Base-by-base conservation (phyloP, 2,888 invertebrate genomes). In the Eupithecia inturbata region DNA sequence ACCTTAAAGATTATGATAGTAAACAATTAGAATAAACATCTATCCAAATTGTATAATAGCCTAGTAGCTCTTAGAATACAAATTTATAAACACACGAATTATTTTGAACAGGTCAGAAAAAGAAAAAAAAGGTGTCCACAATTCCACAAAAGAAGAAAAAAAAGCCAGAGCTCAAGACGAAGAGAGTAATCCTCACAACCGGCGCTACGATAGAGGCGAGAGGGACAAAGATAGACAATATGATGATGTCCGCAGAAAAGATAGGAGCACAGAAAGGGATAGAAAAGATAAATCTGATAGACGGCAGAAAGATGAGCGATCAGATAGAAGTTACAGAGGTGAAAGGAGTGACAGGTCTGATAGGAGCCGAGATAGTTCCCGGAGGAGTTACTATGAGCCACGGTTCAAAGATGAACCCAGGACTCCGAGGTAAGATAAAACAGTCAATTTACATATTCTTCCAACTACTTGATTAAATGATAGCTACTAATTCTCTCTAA, bases 321-420 rank as follows among this genome's bases (percentile, higher is more conserved):
- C 81, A n/a, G 71, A 89, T 82, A 62, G 88, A 68, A 88, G 78
- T 83, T 83, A 57, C 79, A 72, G 68, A 39, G 66, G 83, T 80
- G 93, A 89, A 33, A 81, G 88, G 76, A 71, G 82, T 60, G 84
- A 87, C 31, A 83, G 88, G 77, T 91, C 83, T 80, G 91, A 91
- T 5, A 91, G 88, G 39, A 82, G 84, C 70, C 81, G 87, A 87
- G 94, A 90, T 73, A 95, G 87, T 85, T 95, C 89, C 78, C 85
- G 95, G 85, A 87, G 94, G 69, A 95, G 95, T 81, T 91, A 93
- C 77, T 95, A 95, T 85, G 95, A 96, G 33, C 95, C 96, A 0
- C 95, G 96, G 67, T 97, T 97, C 85, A 96, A 95, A 85, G 98
- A 98, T 93, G 98, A 98, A 87, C 98, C 98, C 0, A 95, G 95